Evolutionary conservation across 2,113 vertebrate species (phyloP), one percentile per base, ranked within the genome.

Genomic region (Falcunculus frontatus): DNA sequence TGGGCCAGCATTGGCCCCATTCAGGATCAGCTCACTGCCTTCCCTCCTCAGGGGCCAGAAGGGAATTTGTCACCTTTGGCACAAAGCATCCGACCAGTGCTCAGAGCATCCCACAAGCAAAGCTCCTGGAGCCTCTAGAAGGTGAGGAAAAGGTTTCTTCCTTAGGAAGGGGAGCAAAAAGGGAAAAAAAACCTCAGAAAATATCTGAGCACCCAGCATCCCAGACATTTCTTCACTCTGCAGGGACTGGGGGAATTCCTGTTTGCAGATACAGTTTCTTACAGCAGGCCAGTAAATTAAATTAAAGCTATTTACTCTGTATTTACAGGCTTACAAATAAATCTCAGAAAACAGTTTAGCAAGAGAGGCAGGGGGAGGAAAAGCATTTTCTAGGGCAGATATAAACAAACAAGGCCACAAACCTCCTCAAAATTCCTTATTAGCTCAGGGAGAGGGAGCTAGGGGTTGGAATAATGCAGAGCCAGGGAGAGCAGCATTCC

Each of bases 381-480:
- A 84, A 93, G 59, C 77, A 73, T 97, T 98, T 97, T 95, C 93
- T 65, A 84, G 95, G 95, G 95, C 84, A 84, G 96, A 96, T 87
- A 95, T 88, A 97, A 97, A 95, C 92, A 97, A 97, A 92, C 96
- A 96, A 96, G 96, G 84, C 92, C 93, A 95, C 73, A 84, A 76
- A 90, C 87, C 94, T 96, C 88, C 94, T 97, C 94, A 56, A 80
- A 97, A 91, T 97, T 97, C 94, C 97, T 97, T 97, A 97, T 97
- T 95, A 98, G 96, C 84, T 69, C 27, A 81, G 97, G 95, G 95
- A 95, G 85, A 95, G 96, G 93, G 91, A 96, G 83, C 63, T 11
- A 72, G 18, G 47, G 46, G 37, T 10, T 22, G 82, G 75, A 88
- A 70, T n/a, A 72, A 50, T 3, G 1, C n/a, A 33, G 46, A 32